Base-by-base conservation (phyloP, 2,797 vertebrate species). In the Limnodromus scolopaceus region DNA sequence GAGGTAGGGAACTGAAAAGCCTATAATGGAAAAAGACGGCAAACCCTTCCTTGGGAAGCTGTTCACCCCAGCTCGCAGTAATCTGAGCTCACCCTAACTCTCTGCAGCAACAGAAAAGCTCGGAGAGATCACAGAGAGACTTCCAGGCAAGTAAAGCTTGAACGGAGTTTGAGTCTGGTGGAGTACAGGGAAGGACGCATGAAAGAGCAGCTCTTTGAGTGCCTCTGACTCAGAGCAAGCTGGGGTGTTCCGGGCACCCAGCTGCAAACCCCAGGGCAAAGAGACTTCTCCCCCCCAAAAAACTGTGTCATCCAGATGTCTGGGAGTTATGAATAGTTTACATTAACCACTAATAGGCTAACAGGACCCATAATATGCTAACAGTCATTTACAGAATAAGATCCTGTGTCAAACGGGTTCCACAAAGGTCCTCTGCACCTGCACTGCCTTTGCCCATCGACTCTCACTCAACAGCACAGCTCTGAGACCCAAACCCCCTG, bases 21-120 rank as follows among this genome's bases (percentile, higher is more conserved):
- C 54, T 86, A 43, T 72, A 88, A 92, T 88, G 79, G 82, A 69
- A 76, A 85, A 83, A 63, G 61, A 92, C 88, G 38, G 91, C 49
- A 90, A 91, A 49, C 80, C 61, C 71, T 95, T 93, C 84, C 69
- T 91, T 81, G 84, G 87, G 91, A 96, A 92, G 87, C 69, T 83
- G 60, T 39, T 91, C 6, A 1, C 38, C 74, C 81, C 86, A 83
- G 81, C 61, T 87, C 4, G 0, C 84, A 77, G 84, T 57, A 74
- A 41, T 55, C 54, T 8, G 34, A 92, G 84, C 79, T 86, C 89
- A 75, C 8, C 65, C 76, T 39, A 76, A 68, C 72, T 88, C 92
- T 25, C 89, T 82, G 58, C 82, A 83, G 89, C 51, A 82, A 27
- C 39, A 83, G 68, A 90, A 92, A 32, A 80, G 68, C 76, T 92